Conservation (phyloP, 2,113 vertebrate genomes). For the Connochaetes taurinus region DNA sequence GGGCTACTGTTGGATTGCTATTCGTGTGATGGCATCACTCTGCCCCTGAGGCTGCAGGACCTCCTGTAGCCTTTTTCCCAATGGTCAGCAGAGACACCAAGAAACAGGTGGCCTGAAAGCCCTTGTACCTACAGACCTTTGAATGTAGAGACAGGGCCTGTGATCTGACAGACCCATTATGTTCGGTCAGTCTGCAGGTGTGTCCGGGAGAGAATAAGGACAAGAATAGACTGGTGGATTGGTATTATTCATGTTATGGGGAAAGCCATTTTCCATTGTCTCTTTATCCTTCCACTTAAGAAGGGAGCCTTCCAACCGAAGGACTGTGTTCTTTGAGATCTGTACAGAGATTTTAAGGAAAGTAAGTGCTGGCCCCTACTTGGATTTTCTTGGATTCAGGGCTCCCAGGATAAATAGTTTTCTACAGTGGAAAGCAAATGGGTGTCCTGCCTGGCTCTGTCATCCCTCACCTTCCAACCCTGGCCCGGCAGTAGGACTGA, state of each 20-base stretch:
- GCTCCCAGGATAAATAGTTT: background rate
- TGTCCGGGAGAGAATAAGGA: background rate
- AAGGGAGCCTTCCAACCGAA: background rate
- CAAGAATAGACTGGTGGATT: background rate
- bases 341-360: background rate
- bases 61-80: background rate
- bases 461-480: background rate
- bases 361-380: background rate
- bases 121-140: background rate
- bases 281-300: background rate
- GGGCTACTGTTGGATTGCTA: background rate
- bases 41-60: background rate
- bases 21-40: background rate
- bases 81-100: background rate
- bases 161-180: background rate
- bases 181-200: background rate
- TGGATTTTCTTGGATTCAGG: background rate
- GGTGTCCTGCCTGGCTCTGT: background rate
- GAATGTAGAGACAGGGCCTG: background rate
- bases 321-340: background rate
- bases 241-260: background rate
- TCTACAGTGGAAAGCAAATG: background rate
- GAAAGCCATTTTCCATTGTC: background rate
- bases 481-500: background rate
- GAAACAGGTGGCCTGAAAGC: background rate